Evolutionary conservation across 2,888 invertebrate species (phyloP), one percentile per base, ranked within the genome.

Genomic region (Tenthredo mesomela): DNA sequence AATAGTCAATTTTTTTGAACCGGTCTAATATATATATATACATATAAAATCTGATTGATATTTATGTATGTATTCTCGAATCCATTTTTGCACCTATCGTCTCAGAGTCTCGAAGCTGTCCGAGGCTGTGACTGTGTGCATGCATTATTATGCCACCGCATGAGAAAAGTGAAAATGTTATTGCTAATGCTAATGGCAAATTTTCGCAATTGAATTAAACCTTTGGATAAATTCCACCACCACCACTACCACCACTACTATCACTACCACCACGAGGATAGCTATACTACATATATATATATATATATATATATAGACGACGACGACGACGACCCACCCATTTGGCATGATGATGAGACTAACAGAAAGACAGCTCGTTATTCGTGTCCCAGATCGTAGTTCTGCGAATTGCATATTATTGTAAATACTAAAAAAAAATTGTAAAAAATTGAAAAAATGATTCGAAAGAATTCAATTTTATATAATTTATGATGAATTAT

Each of bases 271-370:
- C 0, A 40, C 40, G 33, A 33, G 33, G 33, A 33, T 33, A 4
- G 33, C 33, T n/a, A n/a, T n/a, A n/a, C n/a, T n/a, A n/a, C n/a
- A n/a, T n/a, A n/a, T n/a, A n/a, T n/a, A n/a, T n/a, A n/a, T n/a
- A n/a, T n/a, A n/a, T n/a, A n/a, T n/a, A n/a, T n/a, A n/a, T n/a
- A n/a, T n/a, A n/a, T n/a, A n/a, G 29, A 29, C 29, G 29, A 29
- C 29, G 29, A 29, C 29, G 33, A 33, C 70, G 50, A 50, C 7
- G 54, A 54, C n/a, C 54, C 54, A 54, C 70, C 70, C 33, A 70
- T 37, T 70, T 70, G 70, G 70, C 70, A 70, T 70, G 70, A 70
- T 70, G 70, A 37, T 37, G 33, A 18, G 21, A 37, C 70, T 33
- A 70, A 18, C 70, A 37, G 70, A 54, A n/a, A n/a, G 18, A 33